These are phyloP conservation scores for Ditylenchus weischeri DNA, from an alignment of 2,888 invertebrate species.

Conservation along the genomic window DNA sequence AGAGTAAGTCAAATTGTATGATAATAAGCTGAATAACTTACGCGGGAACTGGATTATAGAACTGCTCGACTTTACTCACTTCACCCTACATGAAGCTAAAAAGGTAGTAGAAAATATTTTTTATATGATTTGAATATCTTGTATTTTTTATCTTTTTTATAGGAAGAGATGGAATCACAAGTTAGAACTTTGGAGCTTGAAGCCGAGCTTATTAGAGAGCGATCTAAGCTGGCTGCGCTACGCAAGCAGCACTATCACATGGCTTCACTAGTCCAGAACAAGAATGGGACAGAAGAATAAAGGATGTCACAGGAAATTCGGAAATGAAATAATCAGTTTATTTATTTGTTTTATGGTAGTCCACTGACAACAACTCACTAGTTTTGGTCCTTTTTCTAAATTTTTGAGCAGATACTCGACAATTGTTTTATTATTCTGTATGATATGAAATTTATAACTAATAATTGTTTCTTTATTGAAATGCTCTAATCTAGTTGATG, in stretches of 20 bases:
- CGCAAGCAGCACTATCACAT: slow-evolving; percentile 83
- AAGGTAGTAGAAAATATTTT: slow-evolving; percentile 59
- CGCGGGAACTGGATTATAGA: slow-evolving; percentile 22
- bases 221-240: slow-evolving; percentile 78
- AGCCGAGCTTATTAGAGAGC: slow-evolving; percentile 81
- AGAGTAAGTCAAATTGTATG: slow-evolving; percentile 63
- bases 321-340: background rate
- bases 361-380: too few relatives aligned
- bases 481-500: too few relatives aligned
- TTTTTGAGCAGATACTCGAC: too few relatives aligned
- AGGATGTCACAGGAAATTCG: background rate
- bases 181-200: slow-evolving; percentile 83
- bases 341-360: too few relatives aligned
- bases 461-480: too few relatives aligned
- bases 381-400: too few relatives aligned
- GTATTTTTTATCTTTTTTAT: too few relatives aligned
- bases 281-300: slow-evolving; percentile 9
- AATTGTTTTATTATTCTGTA: too few relatives aligned
- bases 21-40: too few relatives aligned
- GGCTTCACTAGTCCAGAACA: slow-evolving; percentile 49
- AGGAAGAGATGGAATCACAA: slow-evolving; percentile 89
- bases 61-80: slow-evolving; percentile 76
- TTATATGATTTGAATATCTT: too few relatives aligned
- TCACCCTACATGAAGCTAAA: slow-evolving; percentile 89
- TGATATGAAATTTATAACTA: too few relatives aligned